Conservation (phyloP, 30 jellyfish, hydroid and myxozoan genomes). For the Hydra vulgaris region DNA sequence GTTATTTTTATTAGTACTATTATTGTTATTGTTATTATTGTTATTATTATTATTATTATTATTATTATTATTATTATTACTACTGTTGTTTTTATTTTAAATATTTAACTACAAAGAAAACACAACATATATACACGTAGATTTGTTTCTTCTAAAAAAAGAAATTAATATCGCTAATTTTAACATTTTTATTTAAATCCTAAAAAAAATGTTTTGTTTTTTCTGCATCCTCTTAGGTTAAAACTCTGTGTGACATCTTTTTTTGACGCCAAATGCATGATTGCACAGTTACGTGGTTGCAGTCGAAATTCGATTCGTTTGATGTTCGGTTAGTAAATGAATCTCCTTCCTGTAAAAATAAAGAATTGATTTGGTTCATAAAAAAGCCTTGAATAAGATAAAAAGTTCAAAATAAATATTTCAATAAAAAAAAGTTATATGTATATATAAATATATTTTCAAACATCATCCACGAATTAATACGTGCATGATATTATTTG, state of each 20-base stretch:
- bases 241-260: neutral
- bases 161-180: neutral
- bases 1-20: too few relatives aligned
- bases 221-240: neutral
- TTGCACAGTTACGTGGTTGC: neutral
- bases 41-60: too few relatives aligned
- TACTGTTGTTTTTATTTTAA: too few relatives aligned
- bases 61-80: too few relatives aligned
- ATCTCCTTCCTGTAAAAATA: neutral
- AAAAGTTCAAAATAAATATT: too few relatives aligned
- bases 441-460: neutral
- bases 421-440: neutral
- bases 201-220: neutral
- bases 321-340: neutral
- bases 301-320: neutral
- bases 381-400: too few relatives aligned
- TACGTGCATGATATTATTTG: neutral
- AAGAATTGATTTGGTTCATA: too few relatives aligned
- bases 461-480: neutral
- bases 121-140: neutral
- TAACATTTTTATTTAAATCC: neutral
- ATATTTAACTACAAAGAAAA: neutral
- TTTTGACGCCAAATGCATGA: neutral
- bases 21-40: too few relatives aligned
- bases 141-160: neutral